Conservation (phyloP, 2,113 vertebrate genomes). For the Helogale parvula region DNA sequence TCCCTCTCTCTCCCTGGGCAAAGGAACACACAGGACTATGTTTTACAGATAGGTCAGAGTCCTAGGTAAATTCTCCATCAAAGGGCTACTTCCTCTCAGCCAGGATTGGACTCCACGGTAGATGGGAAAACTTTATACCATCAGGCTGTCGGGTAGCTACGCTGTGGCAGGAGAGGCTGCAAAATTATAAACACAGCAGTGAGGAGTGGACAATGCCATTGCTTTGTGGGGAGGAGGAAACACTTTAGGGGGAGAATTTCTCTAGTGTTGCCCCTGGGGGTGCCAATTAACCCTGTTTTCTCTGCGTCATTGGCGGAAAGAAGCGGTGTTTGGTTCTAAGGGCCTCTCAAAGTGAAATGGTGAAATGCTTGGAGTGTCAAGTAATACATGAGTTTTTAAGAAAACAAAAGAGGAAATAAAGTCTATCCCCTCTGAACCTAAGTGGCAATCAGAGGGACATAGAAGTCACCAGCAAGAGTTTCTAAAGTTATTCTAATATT, state of each 20-base stretch:
- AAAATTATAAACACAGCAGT: neutral
- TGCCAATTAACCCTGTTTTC: neutral
- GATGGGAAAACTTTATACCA: neutral
- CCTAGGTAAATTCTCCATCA: neutral
- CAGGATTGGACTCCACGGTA: neutral
- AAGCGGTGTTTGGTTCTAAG: neutral
- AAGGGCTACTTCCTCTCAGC: neutral
- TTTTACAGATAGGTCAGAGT: neutral
- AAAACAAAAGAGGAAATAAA: neutral
- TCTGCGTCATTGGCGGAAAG: neutral
- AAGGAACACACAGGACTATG: neutral
- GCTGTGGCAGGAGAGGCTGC: neutral
- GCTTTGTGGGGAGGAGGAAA: neutral
- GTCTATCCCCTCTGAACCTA: neutral
- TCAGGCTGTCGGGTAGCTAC: neutral
- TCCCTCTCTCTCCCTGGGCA: neutral
- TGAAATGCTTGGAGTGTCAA: neutral
- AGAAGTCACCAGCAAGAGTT: neutral
- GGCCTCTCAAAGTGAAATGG: neutral
- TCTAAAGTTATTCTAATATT: neutral
- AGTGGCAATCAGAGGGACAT: neutral
- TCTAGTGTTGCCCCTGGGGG: neutral
- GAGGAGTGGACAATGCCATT: neutral
- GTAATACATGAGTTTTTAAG: neutral
- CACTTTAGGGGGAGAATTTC: neutral